These are phyloP conservation scores for Erythrocebus patas DNA, from an alignment of 2,113 vertebrate genomes.

Conservation along the genomic window DNA sequence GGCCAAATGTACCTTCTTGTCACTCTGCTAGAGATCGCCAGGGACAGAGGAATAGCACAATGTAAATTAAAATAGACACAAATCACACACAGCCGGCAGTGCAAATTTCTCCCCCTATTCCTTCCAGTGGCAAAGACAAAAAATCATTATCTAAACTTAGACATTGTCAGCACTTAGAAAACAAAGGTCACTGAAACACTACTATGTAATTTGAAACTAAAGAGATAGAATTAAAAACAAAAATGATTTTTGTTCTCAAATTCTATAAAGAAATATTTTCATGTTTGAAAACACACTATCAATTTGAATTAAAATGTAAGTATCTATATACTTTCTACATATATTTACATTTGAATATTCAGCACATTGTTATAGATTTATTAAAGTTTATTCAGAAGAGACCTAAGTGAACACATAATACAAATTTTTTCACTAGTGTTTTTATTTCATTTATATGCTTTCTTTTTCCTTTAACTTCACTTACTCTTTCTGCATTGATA, in stretches of 20 bases:
- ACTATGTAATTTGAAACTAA: not conserved
- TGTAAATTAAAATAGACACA: not conserved
- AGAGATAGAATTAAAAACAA: not conserved
- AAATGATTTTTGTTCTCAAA: conserved; percentile 23
- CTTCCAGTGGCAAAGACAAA: not conserved
- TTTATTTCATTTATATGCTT: not conserved
- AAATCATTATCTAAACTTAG: not conserved
- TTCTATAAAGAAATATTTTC: not conserved
- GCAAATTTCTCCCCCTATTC: not conserved
- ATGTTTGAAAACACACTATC: not conserved
- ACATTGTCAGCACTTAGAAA: not conserved
- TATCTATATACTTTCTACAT: not conserved
- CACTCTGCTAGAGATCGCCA: not conserved
- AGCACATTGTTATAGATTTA: not conserved
- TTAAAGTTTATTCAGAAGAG: not conserved
- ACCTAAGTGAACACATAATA: not conserved
- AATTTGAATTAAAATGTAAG: not conserved
- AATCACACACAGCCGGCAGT: not conserved
- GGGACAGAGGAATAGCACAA: not conserved
- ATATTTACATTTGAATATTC: not conserved
- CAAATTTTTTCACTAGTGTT: not conserved
- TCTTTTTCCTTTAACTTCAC: not conserved
- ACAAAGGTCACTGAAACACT: not conserved
- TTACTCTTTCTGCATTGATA: not conserved
- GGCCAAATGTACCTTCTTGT: not conserved